Base-by-base conservation (phyloP, 2,888 invertebrate species). In the Sarcophaga variegata region DNA sequence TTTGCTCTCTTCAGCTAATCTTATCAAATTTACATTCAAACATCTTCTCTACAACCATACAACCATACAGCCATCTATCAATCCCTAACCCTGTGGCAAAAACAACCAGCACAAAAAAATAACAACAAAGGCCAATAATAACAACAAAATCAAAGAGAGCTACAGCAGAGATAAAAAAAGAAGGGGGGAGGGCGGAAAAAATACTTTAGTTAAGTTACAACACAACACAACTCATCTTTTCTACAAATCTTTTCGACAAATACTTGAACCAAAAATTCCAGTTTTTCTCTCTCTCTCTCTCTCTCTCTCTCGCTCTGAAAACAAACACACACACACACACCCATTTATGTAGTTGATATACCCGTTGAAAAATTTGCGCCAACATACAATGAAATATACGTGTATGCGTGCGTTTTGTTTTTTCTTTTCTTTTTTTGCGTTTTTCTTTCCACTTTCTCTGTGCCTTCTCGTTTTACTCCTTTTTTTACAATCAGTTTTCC, bases 171-270 rank as follows among this genome's bases (percentile, higher is more conserved):
- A 64, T 37, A 59, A 69, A 75, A 71, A 22, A 17, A 10, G 67
- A 63, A 12, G 4, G 20, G n/a, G 49, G n/a, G 22, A 49, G 27
- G n/a, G 17, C 22, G 6, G n/a, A 72, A 70, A 80, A 82, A 66
- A 45, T 75, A 5, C 45, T 85, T 62, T 75, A 60, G 25, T 64
- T 62, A 59, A 72, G 22, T 76, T 72, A 45, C 72, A 77, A 54
- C 69, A 77, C 49, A 64, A 49, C 81, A 77, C 37, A 64, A 49
- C 81, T 86, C 81, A 83, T 81, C 83, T 69, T 80, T 80, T 64
- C 20, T 69, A 45, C 54, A 86, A 83, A 83, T 80, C 80, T 86
- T 81, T 87, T 83, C 74, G 69, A 81, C 86, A 87, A 86, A 81
- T 81, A 86, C 83, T 86, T 83, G 72, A 86, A 77, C 72, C 80